These are phyloP conservation scores for Syrphus vitripennis DNA, from an alignment of 2,888 invertebrate species.

Conservation along the genomic window DNA sequence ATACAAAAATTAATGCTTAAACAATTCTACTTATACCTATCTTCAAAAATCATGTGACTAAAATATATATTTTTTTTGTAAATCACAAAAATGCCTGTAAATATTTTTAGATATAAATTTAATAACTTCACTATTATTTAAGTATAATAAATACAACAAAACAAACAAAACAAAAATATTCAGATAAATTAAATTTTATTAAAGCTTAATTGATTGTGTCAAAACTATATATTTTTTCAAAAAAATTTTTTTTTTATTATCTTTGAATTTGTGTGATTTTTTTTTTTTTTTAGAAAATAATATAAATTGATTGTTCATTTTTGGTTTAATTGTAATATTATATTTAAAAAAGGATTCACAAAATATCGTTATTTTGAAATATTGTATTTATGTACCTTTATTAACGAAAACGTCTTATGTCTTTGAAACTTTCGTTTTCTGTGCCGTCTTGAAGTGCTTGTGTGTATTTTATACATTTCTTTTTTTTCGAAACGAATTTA, in stretches of 20 bases:
- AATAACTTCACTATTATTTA: conserved; percentile 40
- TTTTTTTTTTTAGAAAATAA: background rate
- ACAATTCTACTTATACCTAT: background rate
- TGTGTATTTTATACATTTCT: background rate
- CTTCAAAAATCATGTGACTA: conserved; percentile 9
- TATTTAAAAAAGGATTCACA: too few relatives aligned
- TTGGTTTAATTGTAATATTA: too few relatives aligned
- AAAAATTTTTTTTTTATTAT: background rate
- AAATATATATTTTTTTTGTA: conserved; percentile 45
- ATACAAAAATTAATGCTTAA: background rate
- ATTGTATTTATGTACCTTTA: too few relatives aligned
- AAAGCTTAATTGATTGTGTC: background rate
- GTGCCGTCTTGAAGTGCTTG: too few relatives aligned
- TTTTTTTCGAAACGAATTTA: conserved; percentile 35
- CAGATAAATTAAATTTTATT: background rate
- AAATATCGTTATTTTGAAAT: too few relatives aligned
- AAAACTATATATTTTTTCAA: background rate
- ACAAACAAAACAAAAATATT: background rate
- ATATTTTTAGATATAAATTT: conserved; percentile 48
- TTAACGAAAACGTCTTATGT: too few relatives aligned
- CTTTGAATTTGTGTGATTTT: conserved; percentile 5
- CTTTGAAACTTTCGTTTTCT: too few relatives aligned
- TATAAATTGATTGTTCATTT: too few relatives aligned
- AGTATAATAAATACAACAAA: conserved; percentile 24
- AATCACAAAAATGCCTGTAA: conserved; percentile 48